These are phyloP conservation scores for Crotalus horridus DNA, from an alignment of 2,113 vertebrate genomes.

Conservation along the genomic window DNA sequence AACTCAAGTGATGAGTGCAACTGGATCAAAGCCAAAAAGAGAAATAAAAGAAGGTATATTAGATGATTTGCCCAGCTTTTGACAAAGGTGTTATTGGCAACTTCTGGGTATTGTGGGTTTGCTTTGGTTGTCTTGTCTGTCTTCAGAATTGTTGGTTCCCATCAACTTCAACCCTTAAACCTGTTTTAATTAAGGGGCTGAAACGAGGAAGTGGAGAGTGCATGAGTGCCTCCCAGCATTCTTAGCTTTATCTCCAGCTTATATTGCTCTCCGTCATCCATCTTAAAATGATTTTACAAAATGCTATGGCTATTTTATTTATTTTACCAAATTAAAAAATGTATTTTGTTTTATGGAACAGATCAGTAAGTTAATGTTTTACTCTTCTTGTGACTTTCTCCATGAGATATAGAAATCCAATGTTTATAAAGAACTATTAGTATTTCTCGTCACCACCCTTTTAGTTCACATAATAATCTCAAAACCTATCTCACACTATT, in stretches of 20 bases:
- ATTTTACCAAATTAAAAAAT: neutral
- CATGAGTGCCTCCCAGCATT: too few relatives aligned
- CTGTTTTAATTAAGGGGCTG: too few relatives aligned
- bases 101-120: too few relatives aligned
- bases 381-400: neutral
- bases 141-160: too few relatives aligned
- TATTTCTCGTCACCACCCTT: neutral
- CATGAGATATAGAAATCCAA: neutral
- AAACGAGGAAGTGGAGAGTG: too few relatives aligned
- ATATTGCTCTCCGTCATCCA: too few relatives aligned
- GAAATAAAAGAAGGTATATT: neutral
- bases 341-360: neutral
- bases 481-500: neutral
- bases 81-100: too few relatives aligned
- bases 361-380: neutral
- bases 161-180: too few relatives aligned
- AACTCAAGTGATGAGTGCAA: neutral
- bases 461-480: neutral
- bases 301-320: neutral
- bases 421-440: neutral
- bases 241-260: too few relatives aligned
- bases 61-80: neutral
- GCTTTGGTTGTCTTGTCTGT: neutral
- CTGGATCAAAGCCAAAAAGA: neutral
- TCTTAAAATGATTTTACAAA: too few relatives aligned